A percentile compares a stretch with the other conserved stretches of the same genome.
Evolutionary conservation across 2,113 vertebrate species (phyloP).

Genomic region (Passer domesticus): DNA sequence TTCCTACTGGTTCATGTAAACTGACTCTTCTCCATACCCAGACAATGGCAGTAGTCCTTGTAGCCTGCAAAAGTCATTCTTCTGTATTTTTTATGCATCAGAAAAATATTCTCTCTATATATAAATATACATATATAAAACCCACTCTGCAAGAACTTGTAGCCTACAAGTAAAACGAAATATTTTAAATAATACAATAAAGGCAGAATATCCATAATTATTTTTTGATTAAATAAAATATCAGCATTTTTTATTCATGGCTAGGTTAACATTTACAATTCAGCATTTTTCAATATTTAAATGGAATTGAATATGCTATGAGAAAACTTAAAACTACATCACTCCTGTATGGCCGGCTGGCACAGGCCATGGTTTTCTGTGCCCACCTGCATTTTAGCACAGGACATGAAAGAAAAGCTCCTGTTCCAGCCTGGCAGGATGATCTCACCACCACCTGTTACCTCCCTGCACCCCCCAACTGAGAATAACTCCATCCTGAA

Average conservation of each 20-base stretch:
- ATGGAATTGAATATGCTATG: conserved; percentile 64
- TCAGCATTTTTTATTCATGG: conserved; percentile 75
- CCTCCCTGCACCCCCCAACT: background rate
- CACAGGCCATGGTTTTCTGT: background rate
- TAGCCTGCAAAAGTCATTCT: conserved; percentile 10
- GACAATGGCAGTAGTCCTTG: conserved; percentile 4
- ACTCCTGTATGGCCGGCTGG: conserved; percentile 3
- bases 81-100: conserved; percentile 61
- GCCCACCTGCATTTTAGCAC: background rate
- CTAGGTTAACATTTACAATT: conserved; percentile 75
- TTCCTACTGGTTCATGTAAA: conserved; percentile 19
- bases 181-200: conserved; percentile 74
- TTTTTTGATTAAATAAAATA: conserved; percentile 78
- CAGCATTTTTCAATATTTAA: conserved; percentile 76
- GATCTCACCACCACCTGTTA: background rate
- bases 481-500: background rate
- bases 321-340: conserved; percentile 58
- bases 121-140: background rate
- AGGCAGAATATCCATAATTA: conserved; percentile 65
- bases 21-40: background rate
- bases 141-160: conserved; percentile 4
- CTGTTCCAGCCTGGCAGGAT: background rate
- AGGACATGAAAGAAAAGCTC: background rate
- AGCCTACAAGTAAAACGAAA: conserved; percentile 64
- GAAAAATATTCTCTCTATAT: conserved; percentile 42